Evolutionary conservation across 1,140 invertebrate species (phyloP), one percentile per base, ranked within the genome.

Genomic region (Drosophila rhopaloa): DNA sequence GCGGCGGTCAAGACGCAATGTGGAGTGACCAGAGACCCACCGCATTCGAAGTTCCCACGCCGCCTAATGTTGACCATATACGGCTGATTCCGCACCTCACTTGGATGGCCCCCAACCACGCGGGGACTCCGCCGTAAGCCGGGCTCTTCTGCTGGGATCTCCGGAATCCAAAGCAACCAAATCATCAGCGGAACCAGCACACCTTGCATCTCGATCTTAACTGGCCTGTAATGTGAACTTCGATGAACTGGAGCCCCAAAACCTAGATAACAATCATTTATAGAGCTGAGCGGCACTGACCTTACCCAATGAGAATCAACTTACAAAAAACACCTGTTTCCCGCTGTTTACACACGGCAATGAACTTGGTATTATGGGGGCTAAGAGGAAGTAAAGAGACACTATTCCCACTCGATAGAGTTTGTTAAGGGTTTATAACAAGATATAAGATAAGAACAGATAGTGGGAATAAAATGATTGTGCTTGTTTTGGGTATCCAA

Each of bases 1-100:
- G 90, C 90, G n/a, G 90, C 90, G 9, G 90, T 91, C 9, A 91
- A 51, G 13, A 91, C 90, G 58, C 90, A 91, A 4, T 50, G 50
- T 4, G 80, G 70, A 1, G 74, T 89, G 0, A 91, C 47, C 38
- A 91, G 43, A 3, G 90, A 88, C 0, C 90, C 90, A 1, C 90
- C 90, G 44, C 90, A 91, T 10, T 71, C 63, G 27, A 91, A 91
- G 24, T 67, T 59, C 13, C 86, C 83, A 16, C 71, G 73, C 10
- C 67, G 43, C 16, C 90, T 55, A 6, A 91, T 85, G 29, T 91
- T 91, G 14, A 91, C 81, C 59, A 91, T 73, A 43, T 91, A 70
- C 7, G 90, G 90, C 14, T 89, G 77, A 9, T 73, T 41, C 0
- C 51, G 35, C 27, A 90, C 79, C 2, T 73, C 71, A 1, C 82